A percentile compares a stretch with the other conserved stretches of the same genome.
Evolutionary conservation across 2,888 invertebrate genomes (phyloP).

Genomic region (Philaethria dido): DNA sequence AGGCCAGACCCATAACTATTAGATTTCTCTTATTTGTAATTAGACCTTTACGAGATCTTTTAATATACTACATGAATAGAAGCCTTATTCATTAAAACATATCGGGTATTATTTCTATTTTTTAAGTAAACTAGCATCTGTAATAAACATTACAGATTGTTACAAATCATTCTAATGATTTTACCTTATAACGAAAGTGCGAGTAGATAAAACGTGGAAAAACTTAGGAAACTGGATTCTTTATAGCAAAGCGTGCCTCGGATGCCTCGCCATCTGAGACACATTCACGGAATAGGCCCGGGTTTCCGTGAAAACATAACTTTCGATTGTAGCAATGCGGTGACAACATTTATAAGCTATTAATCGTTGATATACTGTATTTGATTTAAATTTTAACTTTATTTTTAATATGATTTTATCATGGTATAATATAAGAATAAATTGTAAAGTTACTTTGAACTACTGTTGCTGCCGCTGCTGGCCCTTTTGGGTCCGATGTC

Average conservation of each 20-base stretch:
- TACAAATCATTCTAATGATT: neutral
- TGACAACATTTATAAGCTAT: constrained; percentile 34
- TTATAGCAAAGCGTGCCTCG: constrained; percentile 12
- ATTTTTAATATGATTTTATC: no score
- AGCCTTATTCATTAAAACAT: no score
- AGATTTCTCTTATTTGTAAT: neutral
- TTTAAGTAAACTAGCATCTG: neutral
- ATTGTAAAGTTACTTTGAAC: no score
- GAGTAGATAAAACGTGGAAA: neutral
- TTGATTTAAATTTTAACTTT: no score
- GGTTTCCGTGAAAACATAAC: constrained; percentile 40
- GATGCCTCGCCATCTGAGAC: constrained; percentile 37
- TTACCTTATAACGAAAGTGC: neutral
- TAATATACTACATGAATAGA: neutral
- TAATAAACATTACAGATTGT: neutral
- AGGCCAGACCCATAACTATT: neutral
- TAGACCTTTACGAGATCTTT: neutral
- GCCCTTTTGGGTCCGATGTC: no score
- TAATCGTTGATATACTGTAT: neutral
- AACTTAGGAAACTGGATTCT: neutral
- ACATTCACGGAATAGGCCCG: constrained; percentile 37
- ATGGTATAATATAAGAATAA: no score
- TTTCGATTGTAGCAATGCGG: constrained; percentile 40
- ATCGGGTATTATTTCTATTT: neutral
- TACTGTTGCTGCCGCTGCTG: no score